These are phyloP conservation scores for Tangara arthus DNA, from an alignment of 2,797 vertebrate genomes.

Conservation along the genomic window DNA sequence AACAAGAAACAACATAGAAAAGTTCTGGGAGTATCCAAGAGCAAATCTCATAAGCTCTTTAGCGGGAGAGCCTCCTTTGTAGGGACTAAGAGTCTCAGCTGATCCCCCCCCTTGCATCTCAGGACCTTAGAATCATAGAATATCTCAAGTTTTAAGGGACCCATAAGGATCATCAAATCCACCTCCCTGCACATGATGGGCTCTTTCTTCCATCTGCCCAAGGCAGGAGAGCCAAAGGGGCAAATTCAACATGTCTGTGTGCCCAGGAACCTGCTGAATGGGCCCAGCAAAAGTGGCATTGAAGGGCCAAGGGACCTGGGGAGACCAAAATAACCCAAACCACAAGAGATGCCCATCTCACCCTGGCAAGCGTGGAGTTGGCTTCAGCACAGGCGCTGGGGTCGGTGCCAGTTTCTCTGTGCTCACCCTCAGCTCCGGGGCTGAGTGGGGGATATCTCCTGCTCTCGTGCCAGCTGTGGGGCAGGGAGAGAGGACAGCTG, in stretches of 20 bases:
- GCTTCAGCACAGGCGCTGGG: constrained; percentile 10
- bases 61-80: neutral
- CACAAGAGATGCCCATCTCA: constrained; percentile 59
- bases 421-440: constrained; percentile 31
- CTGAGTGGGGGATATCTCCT: constrained; percentile 8
- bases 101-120: neutral
- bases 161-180: neutral
- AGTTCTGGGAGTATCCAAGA: neutral
- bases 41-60: neutral
- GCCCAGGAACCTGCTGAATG: neutral
- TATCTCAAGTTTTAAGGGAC: neutral
- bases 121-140: neutral
- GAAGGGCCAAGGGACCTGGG: constrained; percentile 6
- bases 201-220: neutral
- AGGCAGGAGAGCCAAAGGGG: neutral
- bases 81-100: neutral
- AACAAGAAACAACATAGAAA: neutral
- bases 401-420: constrained; percentile 30
- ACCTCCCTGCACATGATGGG: neutral
- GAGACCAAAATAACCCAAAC: constrained; percentile 51
- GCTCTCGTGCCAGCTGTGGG: constrained; percentile 65
- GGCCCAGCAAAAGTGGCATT: constrained; percentile 39
- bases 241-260: neutral
- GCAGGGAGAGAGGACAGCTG: constrained; percentile 49
- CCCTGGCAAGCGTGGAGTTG: constrained; percentile 48